phyloP scores from a whole-genome alignment of 2,113 vertebrate genomes.

The Odobenus rosmarus region DNA sequence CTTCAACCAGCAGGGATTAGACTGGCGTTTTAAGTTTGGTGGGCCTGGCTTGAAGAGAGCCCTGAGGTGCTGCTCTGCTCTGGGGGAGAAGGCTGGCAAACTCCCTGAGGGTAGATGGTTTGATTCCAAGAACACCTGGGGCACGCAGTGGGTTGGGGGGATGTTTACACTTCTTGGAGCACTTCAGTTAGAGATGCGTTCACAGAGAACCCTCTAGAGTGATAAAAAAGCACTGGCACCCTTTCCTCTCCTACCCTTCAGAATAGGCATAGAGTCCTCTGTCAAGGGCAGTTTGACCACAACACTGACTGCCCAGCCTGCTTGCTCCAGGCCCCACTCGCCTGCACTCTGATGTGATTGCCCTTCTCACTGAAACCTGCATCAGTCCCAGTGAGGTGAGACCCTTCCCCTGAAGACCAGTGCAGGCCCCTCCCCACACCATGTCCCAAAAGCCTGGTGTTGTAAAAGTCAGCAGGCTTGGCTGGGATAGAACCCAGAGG shows the following conservation, averaged over 20 bases:
- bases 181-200: not conserved
- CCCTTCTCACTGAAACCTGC: not conserved
- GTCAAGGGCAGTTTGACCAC: not conserved
- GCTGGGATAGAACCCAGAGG: not conserved
- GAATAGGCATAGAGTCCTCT: not conserved
- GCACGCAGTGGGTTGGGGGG: too few relatives aligned
- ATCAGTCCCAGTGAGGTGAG: not conserved
- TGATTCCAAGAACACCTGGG: not conserved
- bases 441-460: not conserved
- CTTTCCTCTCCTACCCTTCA: not conserved
- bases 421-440: not conserved
- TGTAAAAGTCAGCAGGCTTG: not conserved
- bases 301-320: not conserved
- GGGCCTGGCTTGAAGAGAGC: too few relatives aligned
- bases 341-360: not conserved
- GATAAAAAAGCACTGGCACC: not conserved
- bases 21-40: not conserved
- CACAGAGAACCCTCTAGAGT: not conserved
- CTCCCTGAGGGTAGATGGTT: not conserved
- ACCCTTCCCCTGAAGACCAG: not conserved
- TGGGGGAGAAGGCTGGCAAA: not conserved
- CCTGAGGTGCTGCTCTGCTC: not conserved
- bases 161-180: not conserved
- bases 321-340: too few relatives aligned
- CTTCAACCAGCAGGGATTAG: not conserved